Percentiles rank a stretch among this genome's conserved stretches.
phyloP scores from a whole-genome alignment of 2,797 vertebrate genomes.

The Enteromius radiatus region DNA sequence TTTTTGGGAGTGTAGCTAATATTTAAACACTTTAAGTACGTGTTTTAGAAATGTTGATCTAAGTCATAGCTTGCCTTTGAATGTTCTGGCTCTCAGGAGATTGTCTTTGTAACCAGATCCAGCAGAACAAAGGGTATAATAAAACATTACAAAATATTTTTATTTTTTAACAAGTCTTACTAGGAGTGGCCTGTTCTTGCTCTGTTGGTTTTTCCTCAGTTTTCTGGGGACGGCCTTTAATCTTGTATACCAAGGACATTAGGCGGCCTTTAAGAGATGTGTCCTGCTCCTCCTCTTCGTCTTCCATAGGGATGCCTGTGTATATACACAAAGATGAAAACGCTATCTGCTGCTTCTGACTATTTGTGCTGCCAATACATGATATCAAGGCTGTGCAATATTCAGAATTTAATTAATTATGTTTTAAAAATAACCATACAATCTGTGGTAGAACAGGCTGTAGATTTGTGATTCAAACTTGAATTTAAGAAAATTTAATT shows the following conservation, averaged over 20 bases:
- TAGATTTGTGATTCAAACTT: background rate
- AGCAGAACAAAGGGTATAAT: background rate
- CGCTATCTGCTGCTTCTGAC: background rate
- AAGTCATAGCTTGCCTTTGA: background rate
- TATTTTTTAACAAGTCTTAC: conserved; percentile 73
- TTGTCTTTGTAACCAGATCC: background rate
- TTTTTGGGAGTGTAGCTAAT: background rate
- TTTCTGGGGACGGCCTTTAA: conserved; percentile 90
- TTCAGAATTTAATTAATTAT: background rate
- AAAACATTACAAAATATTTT: background rate
- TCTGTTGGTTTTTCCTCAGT: conserved; percentile 83
- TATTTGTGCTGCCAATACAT: background rate
- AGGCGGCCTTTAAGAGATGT: conserved; percentile 91
- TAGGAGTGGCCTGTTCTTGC: conserved; percentile 84
- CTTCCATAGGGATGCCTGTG: conserved; percentile 93
- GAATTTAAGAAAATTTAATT: background rate
- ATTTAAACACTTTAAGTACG: background rate
- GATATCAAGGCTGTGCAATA: background rate
- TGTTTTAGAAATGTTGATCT: background rate
- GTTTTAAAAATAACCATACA: no score
- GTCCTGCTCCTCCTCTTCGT: conserved; percentile 89
- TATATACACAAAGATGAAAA: conserved; percentile 30
- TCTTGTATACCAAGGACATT: conserved; percentile 89
- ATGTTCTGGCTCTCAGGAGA: background rate
- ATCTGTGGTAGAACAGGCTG: background rate